A percentile compares a stretch with the other conserved stretches of the same genome.
These are phyloP conservation scores for Cossypha heuglini DNA, from an alignment of 2,797 vertebrate species.

Conservation along the genomic window DNA sequence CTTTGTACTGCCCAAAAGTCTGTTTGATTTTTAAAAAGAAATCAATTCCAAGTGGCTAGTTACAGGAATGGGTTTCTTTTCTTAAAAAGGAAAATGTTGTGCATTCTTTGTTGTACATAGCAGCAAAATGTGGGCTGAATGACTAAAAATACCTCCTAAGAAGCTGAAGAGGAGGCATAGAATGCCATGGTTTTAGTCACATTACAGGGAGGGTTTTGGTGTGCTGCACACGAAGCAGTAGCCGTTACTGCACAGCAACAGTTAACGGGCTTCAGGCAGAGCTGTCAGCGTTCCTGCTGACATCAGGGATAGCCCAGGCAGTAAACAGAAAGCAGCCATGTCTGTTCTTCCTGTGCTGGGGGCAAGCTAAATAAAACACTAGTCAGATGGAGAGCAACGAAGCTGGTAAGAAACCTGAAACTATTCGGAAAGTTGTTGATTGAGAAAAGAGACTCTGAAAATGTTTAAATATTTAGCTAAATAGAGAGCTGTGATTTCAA, in stretches of 20 bases:
- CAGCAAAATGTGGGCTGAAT: background rate
- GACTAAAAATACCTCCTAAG: background rate
- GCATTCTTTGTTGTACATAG: background rate
- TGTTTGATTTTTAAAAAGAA: background rate
- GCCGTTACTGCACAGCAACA: background rate
- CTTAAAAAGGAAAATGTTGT: background rate
- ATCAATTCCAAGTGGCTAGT: background rate
- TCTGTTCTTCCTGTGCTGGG: background rate
- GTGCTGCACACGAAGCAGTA: background rate
- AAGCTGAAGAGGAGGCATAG: background rate
- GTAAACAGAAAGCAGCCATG: slow-evolving; percentile 60
- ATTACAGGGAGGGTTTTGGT: background rate
- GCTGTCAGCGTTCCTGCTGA: slow-evolving; percentile 27
- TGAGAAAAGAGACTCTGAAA: background rate
- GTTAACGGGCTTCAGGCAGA: slow-evolving; percentile 7
- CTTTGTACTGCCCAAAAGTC: background rate
- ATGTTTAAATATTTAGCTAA: background rate
- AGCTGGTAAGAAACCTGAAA: slow-evolving; percentile 52
- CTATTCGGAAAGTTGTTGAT: background rate
- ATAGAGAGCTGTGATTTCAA: background rate
- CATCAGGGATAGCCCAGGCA: slow-evolving; percentile 37
- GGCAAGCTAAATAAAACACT: background rate
- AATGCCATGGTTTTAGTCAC: background rate
- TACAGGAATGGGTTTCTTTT: background rate
- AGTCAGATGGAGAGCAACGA: slow-evolving; percentile 41